phyloP scores from a whole-genome alignment of 2,113 vertebrate genomes.

The Machaerirhynchus nigripectus region DNA sequence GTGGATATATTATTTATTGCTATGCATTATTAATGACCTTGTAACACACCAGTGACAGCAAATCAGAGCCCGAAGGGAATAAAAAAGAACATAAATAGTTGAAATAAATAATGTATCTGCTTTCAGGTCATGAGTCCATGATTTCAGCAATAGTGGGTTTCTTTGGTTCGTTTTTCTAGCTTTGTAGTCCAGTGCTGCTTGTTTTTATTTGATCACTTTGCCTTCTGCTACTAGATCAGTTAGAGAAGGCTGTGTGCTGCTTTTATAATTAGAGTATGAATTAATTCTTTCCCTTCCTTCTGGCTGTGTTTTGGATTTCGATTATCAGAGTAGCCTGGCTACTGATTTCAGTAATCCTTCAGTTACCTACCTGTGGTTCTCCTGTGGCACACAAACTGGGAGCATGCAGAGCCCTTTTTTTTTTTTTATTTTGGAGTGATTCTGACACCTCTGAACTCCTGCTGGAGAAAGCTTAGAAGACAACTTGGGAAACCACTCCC shows the following conservation, averaged over 20 bases:
- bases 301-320: not conserved
- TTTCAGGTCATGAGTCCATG: not conserved
- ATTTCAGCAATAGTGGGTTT: not conserved
- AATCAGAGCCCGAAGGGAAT: not conserved
- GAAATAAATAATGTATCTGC: conserved; percentile 48
- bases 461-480: not conserved
- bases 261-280: not conserved
- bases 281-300: not conserved
- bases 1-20: conserved; percentile 32
- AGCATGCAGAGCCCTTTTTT: not conserved
- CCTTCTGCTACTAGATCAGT: not conserved
- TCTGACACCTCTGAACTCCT: not conserved
- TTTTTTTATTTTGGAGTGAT: not conserved
- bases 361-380: not conserved
- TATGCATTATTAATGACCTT: conserved; percentile 8
- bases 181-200: not conserved
- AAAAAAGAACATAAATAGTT: conserved; percentile 27
- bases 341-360: not conserved
- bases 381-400: not conserved
- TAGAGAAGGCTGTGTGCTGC: not conserved
- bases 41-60: not conserved
- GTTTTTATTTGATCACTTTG: not conserved
- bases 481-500: not conserved
- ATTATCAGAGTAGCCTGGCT: not conserved
- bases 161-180: not conserved